Evolutionary conservation across 2,797 vertebrate genomes (phyloP).

Genomic region (Pseudotriccus pelzelni): DNA sequence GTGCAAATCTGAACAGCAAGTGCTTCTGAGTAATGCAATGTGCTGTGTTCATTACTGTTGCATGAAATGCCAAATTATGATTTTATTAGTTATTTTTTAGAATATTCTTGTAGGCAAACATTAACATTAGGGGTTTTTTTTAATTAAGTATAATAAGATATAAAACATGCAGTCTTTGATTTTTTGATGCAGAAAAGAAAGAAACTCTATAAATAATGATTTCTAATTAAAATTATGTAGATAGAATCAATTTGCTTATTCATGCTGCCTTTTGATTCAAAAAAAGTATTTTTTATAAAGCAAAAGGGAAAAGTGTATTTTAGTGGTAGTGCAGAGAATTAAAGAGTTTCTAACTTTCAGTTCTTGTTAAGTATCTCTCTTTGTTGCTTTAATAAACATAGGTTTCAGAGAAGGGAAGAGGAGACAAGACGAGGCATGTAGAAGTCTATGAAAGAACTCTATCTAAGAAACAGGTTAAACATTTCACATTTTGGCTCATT

Average conservation of each 20-base stretch:
- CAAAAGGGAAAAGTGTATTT: neutral
- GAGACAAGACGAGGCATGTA: no score
- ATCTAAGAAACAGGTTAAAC: neutral
- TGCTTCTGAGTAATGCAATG: neutral
- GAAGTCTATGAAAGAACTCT: neutral
- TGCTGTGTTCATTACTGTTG: neutral
- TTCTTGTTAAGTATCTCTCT: neutral
- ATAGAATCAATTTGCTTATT: neutral
- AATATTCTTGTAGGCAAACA: neutral
- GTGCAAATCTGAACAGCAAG: neutral
- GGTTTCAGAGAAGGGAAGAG: neutral
- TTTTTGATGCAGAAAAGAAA: neutral
- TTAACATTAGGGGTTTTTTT: neutral
- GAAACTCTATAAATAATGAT: neutral
- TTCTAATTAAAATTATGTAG: neutral
- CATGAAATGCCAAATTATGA: neutral
- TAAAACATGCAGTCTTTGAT: neutral
- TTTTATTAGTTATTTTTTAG: neutral
- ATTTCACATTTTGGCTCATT: neutral
- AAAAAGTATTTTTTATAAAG: neutral
- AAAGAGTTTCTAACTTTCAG: neutral
- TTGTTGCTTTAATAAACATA: neutral
- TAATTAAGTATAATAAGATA: neutral
- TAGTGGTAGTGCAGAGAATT: neutral
- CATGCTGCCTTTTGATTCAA: neutral